These are phyloP conservation scores for Nibea coibor DNA, from an alignment of 2,113 vertebrate genomes.

Conservation along the genomic window DNA sequence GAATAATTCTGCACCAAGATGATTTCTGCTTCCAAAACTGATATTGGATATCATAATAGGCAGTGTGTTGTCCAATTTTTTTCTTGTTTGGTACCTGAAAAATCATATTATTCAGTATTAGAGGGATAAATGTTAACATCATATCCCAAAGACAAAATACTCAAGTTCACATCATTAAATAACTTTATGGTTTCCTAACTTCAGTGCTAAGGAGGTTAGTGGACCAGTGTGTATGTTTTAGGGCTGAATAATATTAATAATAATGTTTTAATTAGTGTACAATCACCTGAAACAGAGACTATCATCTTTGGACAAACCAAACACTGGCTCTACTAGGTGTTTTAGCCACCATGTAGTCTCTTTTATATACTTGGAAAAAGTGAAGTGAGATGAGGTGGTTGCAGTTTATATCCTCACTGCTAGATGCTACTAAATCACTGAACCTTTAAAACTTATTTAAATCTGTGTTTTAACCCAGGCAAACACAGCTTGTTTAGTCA, in stretches of 20 bases:
- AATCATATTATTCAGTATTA: neutral
- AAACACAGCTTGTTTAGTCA: neutral
- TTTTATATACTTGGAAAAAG: too few relatives aligned
- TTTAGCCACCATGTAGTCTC: too few relatives aligned
- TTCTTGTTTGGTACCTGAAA: neutral
- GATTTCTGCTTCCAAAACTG: neutral
- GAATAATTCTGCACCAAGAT: neutral
- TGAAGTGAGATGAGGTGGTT: too few relatives aligned
- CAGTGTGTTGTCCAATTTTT: neutral
- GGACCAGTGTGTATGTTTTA: too few relatives aligned
- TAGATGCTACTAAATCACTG: too few relatives aligned
- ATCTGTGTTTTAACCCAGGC: neutral
- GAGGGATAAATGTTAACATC: neutral
- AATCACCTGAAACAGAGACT: too few relatives aligned
- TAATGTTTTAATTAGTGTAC: too few relatives aligned
- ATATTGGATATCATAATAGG: neutral
- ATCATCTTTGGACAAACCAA: too few relatives aligned
- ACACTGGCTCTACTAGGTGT: too few relatives aligned
- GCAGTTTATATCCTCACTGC: too few relatives aligned
- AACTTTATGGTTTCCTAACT: neutral
- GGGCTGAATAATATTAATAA: too few relatives aligned
- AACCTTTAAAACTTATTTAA: too few relatives aligned
- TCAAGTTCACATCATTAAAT: neutral
- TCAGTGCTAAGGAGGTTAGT: neutral
- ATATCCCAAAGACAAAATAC: neutral